Conservation (phyloP, 92 coral and sea anemone species). For the Epizoanthus rinbou region DNA sequence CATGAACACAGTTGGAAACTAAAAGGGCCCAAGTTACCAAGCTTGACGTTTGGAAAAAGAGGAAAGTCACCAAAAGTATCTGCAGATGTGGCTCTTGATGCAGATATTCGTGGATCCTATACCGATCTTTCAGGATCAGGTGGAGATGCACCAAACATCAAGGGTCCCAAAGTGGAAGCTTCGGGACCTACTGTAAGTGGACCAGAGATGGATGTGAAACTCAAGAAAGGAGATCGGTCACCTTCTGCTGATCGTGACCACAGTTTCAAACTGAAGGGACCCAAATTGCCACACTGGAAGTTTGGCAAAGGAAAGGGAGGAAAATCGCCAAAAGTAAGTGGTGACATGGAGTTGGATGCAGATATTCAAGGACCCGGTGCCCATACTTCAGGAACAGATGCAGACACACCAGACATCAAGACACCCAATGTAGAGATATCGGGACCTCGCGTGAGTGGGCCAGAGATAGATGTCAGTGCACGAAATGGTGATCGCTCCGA, state of each 20-base stretch:
- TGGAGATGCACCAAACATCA: slow-evolving; percentile 2
- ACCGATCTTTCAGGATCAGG: not conserved
- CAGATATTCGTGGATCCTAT: not conserved
- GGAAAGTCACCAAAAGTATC: slow-evolving; percentile 7
- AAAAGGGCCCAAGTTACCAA: slow-evolving; percentile 7
- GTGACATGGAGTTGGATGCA: slow-evolving; percentile 9
- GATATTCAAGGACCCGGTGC: not conserved
- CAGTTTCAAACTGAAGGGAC: too few species aligned
- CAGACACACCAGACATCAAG: slow-evolving; percentile 6
- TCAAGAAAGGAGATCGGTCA: not conserved
- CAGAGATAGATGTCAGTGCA: too few species aligned
- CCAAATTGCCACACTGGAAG: too few species aligned
- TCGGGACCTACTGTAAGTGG: not conserved
- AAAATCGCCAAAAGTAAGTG: not conserved
- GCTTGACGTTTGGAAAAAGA: not conserved
- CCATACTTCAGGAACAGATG: not conserved
- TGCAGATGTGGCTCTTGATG: not conserved
- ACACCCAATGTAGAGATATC: not conserved
- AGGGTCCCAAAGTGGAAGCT: not conserved
- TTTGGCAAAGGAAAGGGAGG: too few species aligned
- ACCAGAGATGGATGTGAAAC: not conserved
- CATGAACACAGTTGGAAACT: not conserved
- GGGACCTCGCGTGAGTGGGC: not conserved
- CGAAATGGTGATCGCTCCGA: too few species aligned
- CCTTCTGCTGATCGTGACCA: too few species aligned